Percentiles rank a stretch among this genome's conserved stretches.
These are phyloP conservation scores for Parnassius glacialis DNA, from an alignment of 2,888 invertebrate genomes.

Conservation along the genomic window DNA sequence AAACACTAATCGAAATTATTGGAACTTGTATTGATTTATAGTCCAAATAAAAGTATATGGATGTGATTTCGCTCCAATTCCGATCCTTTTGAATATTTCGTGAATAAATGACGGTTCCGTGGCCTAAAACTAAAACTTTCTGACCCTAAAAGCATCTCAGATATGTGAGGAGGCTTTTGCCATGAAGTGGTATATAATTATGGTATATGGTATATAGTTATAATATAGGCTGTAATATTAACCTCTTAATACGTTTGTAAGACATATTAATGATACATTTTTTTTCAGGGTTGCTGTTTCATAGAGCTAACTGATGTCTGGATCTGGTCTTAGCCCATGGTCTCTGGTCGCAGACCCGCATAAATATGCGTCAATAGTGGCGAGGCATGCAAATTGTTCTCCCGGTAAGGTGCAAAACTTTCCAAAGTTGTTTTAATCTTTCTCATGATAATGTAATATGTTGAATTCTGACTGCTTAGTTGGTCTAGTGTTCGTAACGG, in stretches of 20 bases:
- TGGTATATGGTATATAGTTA: too few species aligned
- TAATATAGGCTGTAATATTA: too few species aligned
- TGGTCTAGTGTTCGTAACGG: too few species aligned
- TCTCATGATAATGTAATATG: not conserved
- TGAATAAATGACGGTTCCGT: slow-evolving; percentile 3
- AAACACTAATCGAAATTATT: slow-evolving; percentile 3
- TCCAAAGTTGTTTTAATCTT: not conserved
- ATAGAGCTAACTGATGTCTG: slow-evolving; percentile 94
- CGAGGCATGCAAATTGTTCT: slow-evolving; percentile 92
- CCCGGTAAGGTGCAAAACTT: slow-evolving; percentile 70
- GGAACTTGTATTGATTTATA: slow-evolving; percentile 18
- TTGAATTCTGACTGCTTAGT: too few species aligned
- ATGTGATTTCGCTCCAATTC: slow-evolving; percentile 8
- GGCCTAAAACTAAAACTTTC: too few species aligned
- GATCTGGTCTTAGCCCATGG: slow-evolving; percentile 94
- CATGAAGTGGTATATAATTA: too few species aligned
- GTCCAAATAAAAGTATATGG: slow-evolving; percentile 17
- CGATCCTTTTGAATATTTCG: slow-evolving; percentile 10
- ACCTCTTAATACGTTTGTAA: too few species aligned
- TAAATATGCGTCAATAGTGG: slow-evolving; percentile 91
- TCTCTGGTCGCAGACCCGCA: slow-evolving; percentile 90
- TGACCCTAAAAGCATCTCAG: too few species aligned
- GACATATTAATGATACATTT: not conserved
- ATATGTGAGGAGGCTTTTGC: too few species aligned
- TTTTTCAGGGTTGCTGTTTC: slow-evolving; percentile 90